Evolutionary conservation across 2,797 vertebrate genomes (phyloP).

Genomic region (Anableps anableps): DNA sequence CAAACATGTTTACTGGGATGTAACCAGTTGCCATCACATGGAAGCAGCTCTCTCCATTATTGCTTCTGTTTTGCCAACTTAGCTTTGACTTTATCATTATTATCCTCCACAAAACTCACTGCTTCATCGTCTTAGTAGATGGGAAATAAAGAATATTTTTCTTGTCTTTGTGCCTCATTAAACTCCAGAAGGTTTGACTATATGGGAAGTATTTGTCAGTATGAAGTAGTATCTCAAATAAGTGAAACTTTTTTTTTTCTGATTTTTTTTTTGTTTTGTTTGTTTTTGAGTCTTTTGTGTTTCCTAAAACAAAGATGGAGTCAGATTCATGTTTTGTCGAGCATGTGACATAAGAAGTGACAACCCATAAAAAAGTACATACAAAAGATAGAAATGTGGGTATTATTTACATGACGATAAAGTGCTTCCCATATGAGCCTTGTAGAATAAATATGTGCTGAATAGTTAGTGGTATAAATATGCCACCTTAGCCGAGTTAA

Average conservation of each 20-base stretch:
- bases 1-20: constrained; percentile 10
- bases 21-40: neutral
- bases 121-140: neutral
- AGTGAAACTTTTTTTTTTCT: neutral
- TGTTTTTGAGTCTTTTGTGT: neutral
- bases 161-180: neutral
- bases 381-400: neutral
- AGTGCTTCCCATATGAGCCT: neutral
- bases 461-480: neutral
- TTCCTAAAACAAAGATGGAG: neutral
- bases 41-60: neutral
- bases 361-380: neutral
- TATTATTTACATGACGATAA: neutral
- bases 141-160: neutral
- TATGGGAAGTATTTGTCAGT: neutral
- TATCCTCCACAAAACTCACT: neutral
- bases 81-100: neutral
- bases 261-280: neutral
- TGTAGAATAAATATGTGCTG: neutral
- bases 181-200: neutral
- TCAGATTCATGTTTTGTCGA: neutral
- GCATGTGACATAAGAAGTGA: neutral
- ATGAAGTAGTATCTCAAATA: neutral
- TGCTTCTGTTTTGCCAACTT: constrained; percentile 4
- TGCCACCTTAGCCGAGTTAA: neutral